Percentiles rank a stretch among this genome's conserved stretches.
Evolutionary conservation across 1,140 invertebrate genomes (phyloP).

Genomic region (Drosophila nannoptera): DNA sequence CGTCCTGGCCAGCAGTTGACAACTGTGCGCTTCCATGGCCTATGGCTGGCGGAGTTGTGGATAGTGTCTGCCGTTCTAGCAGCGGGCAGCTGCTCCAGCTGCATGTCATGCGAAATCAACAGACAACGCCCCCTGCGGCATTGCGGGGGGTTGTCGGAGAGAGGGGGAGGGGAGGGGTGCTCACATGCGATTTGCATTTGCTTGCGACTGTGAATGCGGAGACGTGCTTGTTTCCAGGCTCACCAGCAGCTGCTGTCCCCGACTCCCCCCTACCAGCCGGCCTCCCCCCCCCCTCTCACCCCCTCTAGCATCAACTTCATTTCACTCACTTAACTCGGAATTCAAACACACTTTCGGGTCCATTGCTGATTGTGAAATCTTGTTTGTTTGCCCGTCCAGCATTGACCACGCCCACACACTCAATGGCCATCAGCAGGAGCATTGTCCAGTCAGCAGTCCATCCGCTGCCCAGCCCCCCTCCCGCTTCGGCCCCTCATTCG

Average conservation of each 20-base stretch:
- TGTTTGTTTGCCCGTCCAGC: conserved; percentile 56
- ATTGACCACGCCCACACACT: conserved; percentile 22
- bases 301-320: background rate
- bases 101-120: conserved; percentile 68
- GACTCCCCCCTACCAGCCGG: background rate
- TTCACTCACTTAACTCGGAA: conserved; percentile 59
- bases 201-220: conserved; percentile 19
- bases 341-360: conserved; percentile 68
- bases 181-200: conserved; percentile 60
- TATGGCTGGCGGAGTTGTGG: conserved; percentile 32
- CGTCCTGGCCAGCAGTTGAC: conserved; percentile 59
- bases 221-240: conserved; percentile 48
- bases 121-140: conserved; percentile 43
- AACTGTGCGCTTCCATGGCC: conserved; percentile 72
- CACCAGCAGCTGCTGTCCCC: conserved; percentile 21
- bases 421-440: conserved; percentile 22
- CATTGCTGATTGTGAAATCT: conserved; percentile 72
- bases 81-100: conserved; percentile 31
- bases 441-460: conserved; percentile 15
- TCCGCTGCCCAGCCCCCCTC: background rate
- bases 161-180: background rate
- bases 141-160: background rate
- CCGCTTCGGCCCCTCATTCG: background rate
- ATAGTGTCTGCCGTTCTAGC: conserved; percentile 4
- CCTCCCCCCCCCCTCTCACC: background rate